Evolutionary conservation across 2,797 vertebrate species (phyloP).

Genomic region (Eidolon dupreanum): DNA sequence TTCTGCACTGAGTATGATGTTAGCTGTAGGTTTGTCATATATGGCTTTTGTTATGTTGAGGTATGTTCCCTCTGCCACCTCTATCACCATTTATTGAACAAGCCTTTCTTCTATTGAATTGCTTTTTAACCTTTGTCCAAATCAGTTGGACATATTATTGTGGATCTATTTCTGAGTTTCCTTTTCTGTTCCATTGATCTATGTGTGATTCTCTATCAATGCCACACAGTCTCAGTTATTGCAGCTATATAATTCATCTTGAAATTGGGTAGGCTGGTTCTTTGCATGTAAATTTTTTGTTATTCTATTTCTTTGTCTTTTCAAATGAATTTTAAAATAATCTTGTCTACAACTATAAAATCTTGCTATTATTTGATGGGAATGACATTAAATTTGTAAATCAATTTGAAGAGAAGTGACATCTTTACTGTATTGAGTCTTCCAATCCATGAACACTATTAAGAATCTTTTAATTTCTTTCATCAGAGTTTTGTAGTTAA

Average conservation of each 20-base stretch:
- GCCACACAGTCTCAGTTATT: neutral
- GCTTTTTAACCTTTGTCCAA: neutral
- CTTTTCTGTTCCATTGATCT: neutral
- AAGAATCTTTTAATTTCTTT: neutral
- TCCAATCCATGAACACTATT: neutral
- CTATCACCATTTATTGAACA: neutral
- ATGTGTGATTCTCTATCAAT: neutral
- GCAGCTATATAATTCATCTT: neutral
- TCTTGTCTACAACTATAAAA: neutral
- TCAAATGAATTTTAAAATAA: neutral
- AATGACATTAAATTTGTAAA: neutral
- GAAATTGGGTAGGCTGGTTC: neutral
- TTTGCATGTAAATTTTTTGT: neutral
- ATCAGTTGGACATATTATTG: neutral
- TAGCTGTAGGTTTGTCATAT: no score
- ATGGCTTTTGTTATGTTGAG: no score
- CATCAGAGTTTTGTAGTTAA: neutral
- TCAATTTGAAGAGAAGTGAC: neutral
- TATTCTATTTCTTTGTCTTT: constrained; percentile 5
- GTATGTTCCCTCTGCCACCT: no score
- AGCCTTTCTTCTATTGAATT: neutral
- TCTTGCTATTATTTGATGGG: constrained; percentile 23
- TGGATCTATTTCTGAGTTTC: neutral
- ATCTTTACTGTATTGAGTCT: neutral
- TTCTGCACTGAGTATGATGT: no score